Conservation (phyloP, 2,888 invertebrate genomes). For the Drosophila conformis region DNA sequence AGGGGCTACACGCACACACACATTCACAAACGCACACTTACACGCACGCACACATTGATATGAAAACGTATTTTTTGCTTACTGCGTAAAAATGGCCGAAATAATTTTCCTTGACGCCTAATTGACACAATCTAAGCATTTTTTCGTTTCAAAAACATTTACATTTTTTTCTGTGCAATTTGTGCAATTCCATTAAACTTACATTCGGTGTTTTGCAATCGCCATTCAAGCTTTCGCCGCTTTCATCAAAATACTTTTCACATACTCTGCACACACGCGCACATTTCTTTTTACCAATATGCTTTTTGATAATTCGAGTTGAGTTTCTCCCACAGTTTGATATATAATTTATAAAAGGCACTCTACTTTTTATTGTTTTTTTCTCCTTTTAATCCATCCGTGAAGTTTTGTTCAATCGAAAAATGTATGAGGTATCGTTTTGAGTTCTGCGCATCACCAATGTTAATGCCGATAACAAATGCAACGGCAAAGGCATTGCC, state of each 20-base stretch:
- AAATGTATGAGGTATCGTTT: constrained; percentile 34
- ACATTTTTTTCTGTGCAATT: constrained; percentile 4
- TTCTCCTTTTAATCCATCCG: constrained; percentile 34
- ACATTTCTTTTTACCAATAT: constrained; percentile 34
- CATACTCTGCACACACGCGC: constrained; percentile 46
- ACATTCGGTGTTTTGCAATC: constrained; percentile 36
- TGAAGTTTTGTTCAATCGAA: constrained; percentile 39
- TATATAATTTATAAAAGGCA: constrained; percentile 42
- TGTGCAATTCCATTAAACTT: constrained; percentile 50
- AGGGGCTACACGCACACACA: constrained; percentile 39
- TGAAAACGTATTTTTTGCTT: constrained; percentile 44
- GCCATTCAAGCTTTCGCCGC: constrained; percentile 55
- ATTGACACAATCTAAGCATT: constrained; percentile 29
- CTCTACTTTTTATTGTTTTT: constrained; percentile 24
- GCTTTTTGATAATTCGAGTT: constrained; percentile 10
- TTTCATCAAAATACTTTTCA: constrained; percentile 50
- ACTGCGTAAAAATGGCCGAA: constrained; percentile 64
- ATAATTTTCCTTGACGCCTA: constrained; percentile 39
- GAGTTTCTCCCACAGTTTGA: constrained; percentile 28
- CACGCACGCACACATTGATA: constrained; percentile 18
- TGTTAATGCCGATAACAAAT: constrained; percentile 25
- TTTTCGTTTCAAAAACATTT: constrained; percentile 33
- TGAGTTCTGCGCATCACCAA: constrained; percentile 15
- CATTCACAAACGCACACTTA: constrained; percentile 11
- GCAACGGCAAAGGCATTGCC: background rate